Evolutionary conservation across 2,797 vertebrate species (phyloP).

Genomic region (Karalla daura): DNA sequence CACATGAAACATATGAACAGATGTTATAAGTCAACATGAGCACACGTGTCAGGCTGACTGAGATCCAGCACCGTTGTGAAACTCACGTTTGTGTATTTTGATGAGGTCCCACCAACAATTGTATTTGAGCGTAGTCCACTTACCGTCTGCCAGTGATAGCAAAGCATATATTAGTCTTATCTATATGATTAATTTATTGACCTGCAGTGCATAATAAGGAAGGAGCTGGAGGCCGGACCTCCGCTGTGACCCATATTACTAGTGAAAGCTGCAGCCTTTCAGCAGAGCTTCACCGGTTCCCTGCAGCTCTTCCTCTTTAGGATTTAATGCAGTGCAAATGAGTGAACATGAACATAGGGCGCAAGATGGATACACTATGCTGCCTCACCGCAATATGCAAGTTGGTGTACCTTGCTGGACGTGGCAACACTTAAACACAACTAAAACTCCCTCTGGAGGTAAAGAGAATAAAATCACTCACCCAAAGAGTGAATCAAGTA

Average conservation of each 20-base stretch:
- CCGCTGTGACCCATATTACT: conserved; percentile 52
- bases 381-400: background rate
- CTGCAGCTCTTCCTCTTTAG: conserved; percentile 48
- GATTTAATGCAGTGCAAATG: conserved; percentile 24
- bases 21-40: background rate
- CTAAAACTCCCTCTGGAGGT: conserved; percentile 40
- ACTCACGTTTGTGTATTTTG: background rate
- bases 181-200: conserved; percentile 39
- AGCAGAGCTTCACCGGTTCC: conserved; percentile 12
- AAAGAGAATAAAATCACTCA: background rate
- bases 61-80: background rate
- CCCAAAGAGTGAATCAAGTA: no score
- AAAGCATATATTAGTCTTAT: conserved; percentile 13
- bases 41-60: background rate
- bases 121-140: no score
- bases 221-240: conserved; percentile 38
- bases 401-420: background rate
- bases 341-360: conserved; percentile 28
- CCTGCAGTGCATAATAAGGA: conserved; percentile 25
- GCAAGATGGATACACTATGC: background rate
- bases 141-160: no score
- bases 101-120: background rate
- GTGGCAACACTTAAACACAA: background rate
- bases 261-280: conserved; percentile 59
- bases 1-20: background rate